phyloP scores from a whole-genome alignment of 2,888 invertebrate genomes.

The Odontothrips loti region DNA sequence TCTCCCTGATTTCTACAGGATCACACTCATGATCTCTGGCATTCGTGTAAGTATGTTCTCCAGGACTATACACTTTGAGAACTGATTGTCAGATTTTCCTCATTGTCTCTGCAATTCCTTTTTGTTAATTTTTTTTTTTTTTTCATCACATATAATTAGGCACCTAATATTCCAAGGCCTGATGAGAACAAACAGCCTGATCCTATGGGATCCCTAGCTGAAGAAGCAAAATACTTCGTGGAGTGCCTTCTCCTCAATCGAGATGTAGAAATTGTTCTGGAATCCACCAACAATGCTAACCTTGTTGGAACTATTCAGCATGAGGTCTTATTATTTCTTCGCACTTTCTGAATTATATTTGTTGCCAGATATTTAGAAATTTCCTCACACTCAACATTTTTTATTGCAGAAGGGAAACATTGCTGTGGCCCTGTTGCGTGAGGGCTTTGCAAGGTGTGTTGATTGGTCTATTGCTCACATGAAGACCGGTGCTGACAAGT shows the following conservation, averaged over 20 bases:
- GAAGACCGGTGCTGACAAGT: slow-evolving; percentile 69
- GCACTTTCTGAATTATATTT: not conserved
- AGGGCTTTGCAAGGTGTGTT: slow-evolving; percentile 91
- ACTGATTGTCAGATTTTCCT: slow-evolving; percentile 26
- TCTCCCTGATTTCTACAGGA: slow-evolving; percentile 82
- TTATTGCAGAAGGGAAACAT: slow-evolving; percentile 59
- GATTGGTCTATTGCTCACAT: slow-evolving; percentile 88
- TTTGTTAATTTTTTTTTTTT: slow-evolving; percentile 29
- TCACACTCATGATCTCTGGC: slow-evolving; percentile 94
- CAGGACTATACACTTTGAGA: slow-evolving; percentile 29
- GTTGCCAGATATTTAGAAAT: not conserved
- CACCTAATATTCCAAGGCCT: slow-evolving; percentile 19
- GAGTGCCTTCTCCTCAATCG: slow-evolving; percentile 88
- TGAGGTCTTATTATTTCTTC: slow-evolving; percentile 54
- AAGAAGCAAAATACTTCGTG: slow-evolving; percentile 91
- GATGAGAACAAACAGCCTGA: slow-evolving; percentile 39
- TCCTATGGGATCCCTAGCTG: slow-evolving; percentile 65
- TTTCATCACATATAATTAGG: slow-evolving; percentile 15
- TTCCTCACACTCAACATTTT: slow-evolving; percentile 22
- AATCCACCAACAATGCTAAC: slow-evolving; percentile 88
- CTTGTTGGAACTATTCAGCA: slow-evolving; percentile 91
- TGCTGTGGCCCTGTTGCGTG: slow-evolving; percentile 81
- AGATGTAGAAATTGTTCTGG: slow-evolving; percentile 83
- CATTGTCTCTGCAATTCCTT: not conserved
- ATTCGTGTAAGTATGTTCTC: slow-evolving; percentile 60